Evolutionary conservation across 2,797 vertebrate genomes (phyloP).

Genomic region (Capromys pilorides): DNA sequence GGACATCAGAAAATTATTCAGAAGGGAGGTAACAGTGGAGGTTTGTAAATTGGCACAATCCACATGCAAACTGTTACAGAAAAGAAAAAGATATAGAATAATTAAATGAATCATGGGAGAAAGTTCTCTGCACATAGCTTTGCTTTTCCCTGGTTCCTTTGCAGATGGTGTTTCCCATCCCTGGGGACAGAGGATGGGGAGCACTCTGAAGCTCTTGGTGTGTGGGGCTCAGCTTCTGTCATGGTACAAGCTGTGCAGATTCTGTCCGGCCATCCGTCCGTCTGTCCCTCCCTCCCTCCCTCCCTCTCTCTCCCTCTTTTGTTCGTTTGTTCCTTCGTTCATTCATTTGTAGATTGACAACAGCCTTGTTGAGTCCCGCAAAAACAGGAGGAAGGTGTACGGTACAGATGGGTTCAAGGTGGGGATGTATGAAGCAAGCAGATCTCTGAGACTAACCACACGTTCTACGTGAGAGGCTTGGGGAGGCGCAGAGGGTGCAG

Average conservation of each 20-base stretch:
- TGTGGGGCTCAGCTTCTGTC: neutral
- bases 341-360: neutral
- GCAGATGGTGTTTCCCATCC: neutral
- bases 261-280: neutral
- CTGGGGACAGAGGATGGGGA: neutral
- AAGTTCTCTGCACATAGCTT: neutral
- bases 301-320: no score
- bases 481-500: no score
- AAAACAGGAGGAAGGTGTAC: neutral
- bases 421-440: neutral
- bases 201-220: neutral
- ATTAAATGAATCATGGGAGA: neutral
- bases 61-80: neutral
- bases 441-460: neutral
- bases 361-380: neutral
- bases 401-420: neutral
- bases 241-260: neutral
- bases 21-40: neutral
- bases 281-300: no score
- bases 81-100: neutral
- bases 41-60: neutral
- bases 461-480: neutral
- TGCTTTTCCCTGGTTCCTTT: neutral
- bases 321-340: no score
- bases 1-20: neutral